Conservation (phyloP, 2,113 vertebrate species). For the Phylloscopus trochiloides region DNA sequence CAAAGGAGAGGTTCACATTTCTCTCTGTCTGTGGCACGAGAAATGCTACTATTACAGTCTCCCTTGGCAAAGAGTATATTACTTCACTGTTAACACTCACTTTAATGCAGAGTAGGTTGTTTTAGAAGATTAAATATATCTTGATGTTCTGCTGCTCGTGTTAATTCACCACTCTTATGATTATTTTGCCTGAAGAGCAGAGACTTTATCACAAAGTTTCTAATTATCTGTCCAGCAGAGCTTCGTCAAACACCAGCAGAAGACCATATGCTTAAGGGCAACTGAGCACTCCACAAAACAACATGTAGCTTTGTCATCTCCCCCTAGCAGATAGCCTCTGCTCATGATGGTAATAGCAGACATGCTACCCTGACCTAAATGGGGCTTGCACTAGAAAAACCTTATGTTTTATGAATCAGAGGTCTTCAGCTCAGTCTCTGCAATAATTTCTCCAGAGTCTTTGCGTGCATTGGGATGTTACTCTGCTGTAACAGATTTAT, state of each 20-base stretch:
- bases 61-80: background rate
- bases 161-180: background rate
- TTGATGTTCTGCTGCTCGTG: background rate
- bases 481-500: background rate
- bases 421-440: background rate
- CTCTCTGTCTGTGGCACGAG: background rate
- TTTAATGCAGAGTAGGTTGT: background rate
- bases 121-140: background rate
- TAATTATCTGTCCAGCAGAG: conserved; percentile 1
- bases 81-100: background rate
- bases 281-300: background rate
- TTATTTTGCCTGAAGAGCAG: background rate
- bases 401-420: background rate
- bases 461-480: background rate
- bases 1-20: background rate
- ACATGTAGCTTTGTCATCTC: background rate
- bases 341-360: background rate
- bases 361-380: background rate
- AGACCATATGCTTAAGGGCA: conserved; percentile 15
- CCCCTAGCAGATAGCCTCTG: background rate
- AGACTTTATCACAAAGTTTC: background rate
- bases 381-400: background rate
- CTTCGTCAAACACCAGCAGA: background rate
- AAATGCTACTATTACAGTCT: background rate
- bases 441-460: background rate